A percentile compares a stretch with the other conserved stretches of the same genome.
Evolutionary conservation across 2,797 vertebrate genomes (phyloP).

Genomic region (Pogoniulus pusillus): DNA sequence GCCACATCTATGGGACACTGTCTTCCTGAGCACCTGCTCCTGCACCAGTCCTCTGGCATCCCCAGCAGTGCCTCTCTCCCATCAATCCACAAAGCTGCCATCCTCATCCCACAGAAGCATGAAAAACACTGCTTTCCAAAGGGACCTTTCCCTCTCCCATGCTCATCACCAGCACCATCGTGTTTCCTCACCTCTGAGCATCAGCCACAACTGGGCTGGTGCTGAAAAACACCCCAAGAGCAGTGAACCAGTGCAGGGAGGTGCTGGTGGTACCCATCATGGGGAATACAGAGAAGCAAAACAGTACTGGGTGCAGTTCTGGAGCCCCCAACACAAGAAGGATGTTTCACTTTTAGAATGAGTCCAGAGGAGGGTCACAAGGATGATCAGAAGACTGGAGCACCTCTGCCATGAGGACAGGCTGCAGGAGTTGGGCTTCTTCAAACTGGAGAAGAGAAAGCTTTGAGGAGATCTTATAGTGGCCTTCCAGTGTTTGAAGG

Average conservation of each 20-base stretch:
- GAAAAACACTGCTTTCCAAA: not conserved
- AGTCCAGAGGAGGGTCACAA: too few species aligned
- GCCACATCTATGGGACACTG: not conserved
- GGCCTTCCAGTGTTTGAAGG: too few species aligned
- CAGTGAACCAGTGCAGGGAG: rapidly evolving
- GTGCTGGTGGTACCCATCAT: rapidly evolving
- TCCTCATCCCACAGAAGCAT: not conserved
- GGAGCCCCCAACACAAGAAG: too few species aligned
- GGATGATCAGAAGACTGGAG: too few species aligned
- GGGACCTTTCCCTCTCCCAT: not conserved
- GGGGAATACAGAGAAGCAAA: not conserved
- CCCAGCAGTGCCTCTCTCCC: rapidly evolving
- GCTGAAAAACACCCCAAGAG: not conserved
- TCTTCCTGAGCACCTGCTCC: rapidly evolving
- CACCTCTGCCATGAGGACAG: too few species aligned
- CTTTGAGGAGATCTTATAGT: too few species aligned
- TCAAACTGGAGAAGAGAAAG: too few species aligned
- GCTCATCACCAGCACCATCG: not conserved
- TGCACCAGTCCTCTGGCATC: rapidly evolving
- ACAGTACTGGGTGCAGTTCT: too few species aligned
- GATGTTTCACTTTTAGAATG: too few species aligned
- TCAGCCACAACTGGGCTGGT: rapidly evolving
- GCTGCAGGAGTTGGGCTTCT: too few species aligned
- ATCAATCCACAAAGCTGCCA: not conserved
- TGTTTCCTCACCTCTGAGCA: not conserved